Conservation (phyloP, 2,797 vertebrate species). For the Gymnothorax reevesii region DNA sequence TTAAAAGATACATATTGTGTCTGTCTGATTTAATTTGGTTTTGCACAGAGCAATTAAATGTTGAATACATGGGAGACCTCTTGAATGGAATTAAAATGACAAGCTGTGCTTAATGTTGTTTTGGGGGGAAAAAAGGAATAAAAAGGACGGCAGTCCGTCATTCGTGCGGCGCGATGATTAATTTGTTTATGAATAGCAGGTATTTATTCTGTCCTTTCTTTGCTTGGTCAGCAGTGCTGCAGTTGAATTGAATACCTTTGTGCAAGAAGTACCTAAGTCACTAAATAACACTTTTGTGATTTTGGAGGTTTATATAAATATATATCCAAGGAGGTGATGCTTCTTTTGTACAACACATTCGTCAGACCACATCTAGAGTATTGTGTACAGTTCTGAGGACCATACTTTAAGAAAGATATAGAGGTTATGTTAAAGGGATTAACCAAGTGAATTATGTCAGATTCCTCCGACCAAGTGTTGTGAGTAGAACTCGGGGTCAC, state of each 20-base stretch:
- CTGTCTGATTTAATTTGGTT: conserved; percentile 10
- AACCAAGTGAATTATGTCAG: too few relatives aligned
- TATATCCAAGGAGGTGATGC: too few relatives aligned
- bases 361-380: too few relatives aligned
- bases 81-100: conserved; percentile 4
- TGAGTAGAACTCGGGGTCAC: too few relatives aligned
- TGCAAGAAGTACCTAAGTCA: too few relatives aligned
- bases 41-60: conserved; percentile 9
- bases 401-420: too few relatives aligned
- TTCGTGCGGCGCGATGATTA: neutral
- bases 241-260: neutral
- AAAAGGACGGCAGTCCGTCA: neutral
- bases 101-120: neutral
- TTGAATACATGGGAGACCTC: neutral
- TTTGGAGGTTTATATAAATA: too few relatives aligned
- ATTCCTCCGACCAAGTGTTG: too few relatives aligned
- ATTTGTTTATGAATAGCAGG: neutral
- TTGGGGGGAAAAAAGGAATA: neutral
- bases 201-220: neutral
- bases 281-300: too few relatives aligned
- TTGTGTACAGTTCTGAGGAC: too few relatives aligned
- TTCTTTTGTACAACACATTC: too few relatives aligned
- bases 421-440: too few relatives aligned
- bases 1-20: conserved; percentile 17
- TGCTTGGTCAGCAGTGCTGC: neutral